Conservation (phyloP, 2,113 vertebrate genomes). For the Urocitellus parryii region DNA sequence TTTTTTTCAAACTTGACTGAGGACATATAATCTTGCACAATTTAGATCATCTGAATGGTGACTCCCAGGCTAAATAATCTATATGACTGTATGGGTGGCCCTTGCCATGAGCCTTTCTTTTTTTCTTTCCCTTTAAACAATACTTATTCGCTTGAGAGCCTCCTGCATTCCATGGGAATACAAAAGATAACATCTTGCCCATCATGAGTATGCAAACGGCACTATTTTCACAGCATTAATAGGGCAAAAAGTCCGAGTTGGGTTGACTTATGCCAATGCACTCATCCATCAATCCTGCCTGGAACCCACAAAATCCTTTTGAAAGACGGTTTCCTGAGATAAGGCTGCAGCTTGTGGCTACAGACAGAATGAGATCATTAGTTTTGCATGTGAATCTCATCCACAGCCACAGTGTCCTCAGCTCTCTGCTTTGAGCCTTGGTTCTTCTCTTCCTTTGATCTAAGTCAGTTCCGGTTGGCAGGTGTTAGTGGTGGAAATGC, state of each 20-base stretch:
- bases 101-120: background rate
- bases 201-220: background rate
- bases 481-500: background rate
- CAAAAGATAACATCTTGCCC: background rate
- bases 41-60: background rate
- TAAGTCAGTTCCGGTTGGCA: background rate
- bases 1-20: background rate
- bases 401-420: background rate
- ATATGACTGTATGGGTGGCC: too few species aligned
- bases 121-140: background rate
- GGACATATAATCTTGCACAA: background rate
- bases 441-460: background rate
- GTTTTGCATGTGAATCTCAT: background rate
- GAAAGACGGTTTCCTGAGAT: constrained; percentile 61
- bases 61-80: background rate
- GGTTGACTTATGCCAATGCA: background rate
- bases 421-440: background rate
- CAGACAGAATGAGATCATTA: constrained; percentile 56
- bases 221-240: background rate
- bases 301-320: constrained; percentile 60
- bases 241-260: background rate
- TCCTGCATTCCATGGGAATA: background rate
- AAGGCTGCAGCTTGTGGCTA: constrained; percentile 18
- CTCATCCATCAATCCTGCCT: constrained; percentile 30
- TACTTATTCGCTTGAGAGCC: background rate